These are phyloP conservation scores for Pampusana beccarii DNA, from an alignment of 2,113 vertebrate species.

Conservation along the genomic window DNA sequence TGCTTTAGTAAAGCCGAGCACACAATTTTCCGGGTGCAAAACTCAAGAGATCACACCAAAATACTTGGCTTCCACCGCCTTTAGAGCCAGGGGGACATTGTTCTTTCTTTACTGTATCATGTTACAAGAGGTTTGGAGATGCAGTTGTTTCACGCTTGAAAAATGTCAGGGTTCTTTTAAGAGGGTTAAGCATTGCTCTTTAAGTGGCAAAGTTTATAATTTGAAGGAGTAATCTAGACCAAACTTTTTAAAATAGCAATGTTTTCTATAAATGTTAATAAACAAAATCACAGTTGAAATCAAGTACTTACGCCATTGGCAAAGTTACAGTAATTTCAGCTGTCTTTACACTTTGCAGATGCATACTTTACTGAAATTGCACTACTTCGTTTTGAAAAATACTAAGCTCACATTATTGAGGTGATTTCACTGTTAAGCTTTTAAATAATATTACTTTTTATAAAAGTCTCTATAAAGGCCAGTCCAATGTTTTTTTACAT, in stretches of 20 bases:
- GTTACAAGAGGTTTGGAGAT: neutral
- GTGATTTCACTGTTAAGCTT: conserved; percentile 15
- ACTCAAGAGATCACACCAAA: neutral
- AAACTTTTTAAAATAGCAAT: accelerated
- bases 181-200: neutral
- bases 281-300: neutral
- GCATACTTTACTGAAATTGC: neutral
- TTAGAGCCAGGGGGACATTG: neutral
- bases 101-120: neutral
- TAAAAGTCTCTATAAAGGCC: neutral
- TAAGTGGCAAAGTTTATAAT: neutral
- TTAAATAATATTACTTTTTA: neutral
- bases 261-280: neutral
- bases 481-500: neutral
- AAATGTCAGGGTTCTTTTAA: neutral
- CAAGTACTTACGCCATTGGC: accelerated
- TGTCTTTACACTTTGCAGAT: neutral
- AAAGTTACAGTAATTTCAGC: neutral
- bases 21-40: neutral
- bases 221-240: neutral
- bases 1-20: neutral
- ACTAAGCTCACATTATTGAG: neutral
- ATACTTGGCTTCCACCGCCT: neutral
- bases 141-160: neutral
- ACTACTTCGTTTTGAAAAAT: neutral